phyloP scores from a whole-genome alignment of 2,113 vertebrate species.

The Lanius collurio region DNA sequence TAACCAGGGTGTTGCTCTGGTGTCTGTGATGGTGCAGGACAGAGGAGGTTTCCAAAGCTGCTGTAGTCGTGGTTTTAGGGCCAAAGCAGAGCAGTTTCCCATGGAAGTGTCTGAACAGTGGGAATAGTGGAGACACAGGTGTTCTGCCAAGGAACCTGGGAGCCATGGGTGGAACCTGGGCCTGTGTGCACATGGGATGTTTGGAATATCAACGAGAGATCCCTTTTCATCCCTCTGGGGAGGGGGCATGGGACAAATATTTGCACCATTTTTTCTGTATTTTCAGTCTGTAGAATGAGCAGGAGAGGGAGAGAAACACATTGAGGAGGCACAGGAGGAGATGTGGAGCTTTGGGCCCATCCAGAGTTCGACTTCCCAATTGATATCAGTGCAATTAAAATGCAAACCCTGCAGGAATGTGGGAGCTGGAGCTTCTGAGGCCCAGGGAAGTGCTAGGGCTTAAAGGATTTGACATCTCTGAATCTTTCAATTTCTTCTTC shows the following conservation, averaged over 20 bases:
- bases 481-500: not conserved
- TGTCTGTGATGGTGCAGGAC: not conserved
- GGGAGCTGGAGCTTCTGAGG: not conserved
- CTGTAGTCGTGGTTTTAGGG: not conserved
- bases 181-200: not conserved
- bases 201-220: not conserved
- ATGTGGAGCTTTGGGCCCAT: not conserved
- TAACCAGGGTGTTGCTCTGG: not conserved
- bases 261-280: not conserved
- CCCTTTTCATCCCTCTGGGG: not conserved
- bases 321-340: not conserved
- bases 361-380: rapidly evolving
- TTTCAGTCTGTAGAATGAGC: not conserved
- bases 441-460: not conserved
- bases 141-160: not conserved
- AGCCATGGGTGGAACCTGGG: not conserved
- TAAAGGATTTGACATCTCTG: not conserved
- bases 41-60: not conserved
- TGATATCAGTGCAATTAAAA: not conserved
- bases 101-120: not conserved
- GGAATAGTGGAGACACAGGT: not conserved
- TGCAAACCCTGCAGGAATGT: not conserved
- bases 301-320: rapidly evolving
- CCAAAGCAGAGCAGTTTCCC: not conserved
- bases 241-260: not conserved